A percentile compares a stretch with the other conserved stretches of the same genome.
Conservation (phyloP, 1,140 invertebrate genomes). For the Armadillidium nasatum region DNA sequence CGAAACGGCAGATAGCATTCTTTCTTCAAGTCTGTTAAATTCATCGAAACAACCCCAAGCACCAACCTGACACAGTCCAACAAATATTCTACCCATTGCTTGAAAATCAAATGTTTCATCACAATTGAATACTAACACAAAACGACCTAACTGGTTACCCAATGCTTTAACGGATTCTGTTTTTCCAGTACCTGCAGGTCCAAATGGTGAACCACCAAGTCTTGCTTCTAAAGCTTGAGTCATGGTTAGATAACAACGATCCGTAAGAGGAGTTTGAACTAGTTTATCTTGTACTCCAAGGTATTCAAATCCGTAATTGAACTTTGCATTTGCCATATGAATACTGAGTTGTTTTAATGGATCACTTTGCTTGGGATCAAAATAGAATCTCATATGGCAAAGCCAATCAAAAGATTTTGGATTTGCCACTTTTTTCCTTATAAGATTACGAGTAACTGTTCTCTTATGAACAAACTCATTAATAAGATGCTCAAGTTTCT, state of each 20-base stretch:
- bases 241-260: constrained; percentile 91
- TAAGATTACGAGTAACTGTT: constrained; percentile 85
- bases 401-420: constrained; percentile 88
- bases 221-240: constrained; percentile 66
- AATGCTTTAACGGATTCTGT: constrained; percentile 96
- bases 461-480: constrained; percentile 99
- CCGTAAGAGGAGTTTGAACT: constrained; percentile 87
- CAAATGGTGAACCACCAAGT: constrained; percentile 91
- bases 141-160: constrained; percentile 95
- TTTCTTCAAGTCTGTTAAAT: constrained; percentile 90
- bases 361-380: constrained; percentile 89
- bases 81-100: constrained; percentile 82
- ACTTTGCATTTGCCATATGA: constrained; percentile 98
- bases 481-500: constrained; percentile 96
- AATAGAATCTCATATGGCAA: constrained; percentile 97
- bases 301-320: constrained; percentile 99
- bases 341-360: constrained; percentile 93
- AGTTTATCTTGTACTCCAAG: constrained; percentile 95
- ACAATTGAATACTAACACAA: constrained; percentile 95
- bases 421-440: constrained; percentile 75
- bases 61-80: constrained; percentile 87
- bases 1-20: constrained; percentile 91
- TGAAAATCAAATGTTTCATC: constrained; percentile 97
- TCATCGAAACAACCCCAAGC: constrained; percentile 96
- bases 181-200: constrained; percentile 90